phyloP scores from a whole-genome alignment of 1,140 invertebrate genomes.

The Drosophila baimaii region DNA sequence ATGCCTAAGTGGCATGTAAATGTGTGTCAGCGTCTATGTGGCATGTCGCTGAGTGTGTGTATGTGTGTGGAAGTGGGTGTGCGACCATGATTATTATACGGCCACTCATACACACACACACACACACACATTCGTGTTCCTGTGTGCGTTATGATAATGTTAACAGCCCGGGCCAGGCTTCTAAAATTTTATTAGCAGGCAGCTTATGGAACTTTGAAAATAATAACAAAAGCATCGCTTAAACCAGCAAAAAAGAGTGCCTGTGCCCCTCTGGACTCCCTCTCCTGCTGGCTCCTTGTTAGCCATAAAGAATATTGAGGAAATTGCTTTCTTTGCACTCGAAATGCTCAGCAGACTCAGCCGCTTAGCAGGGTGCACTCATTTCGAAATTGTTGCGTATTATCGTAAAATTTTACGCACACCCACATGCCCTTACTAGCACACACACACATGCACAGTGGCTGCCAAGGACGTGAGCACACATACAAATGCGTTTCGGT shows the following conservation, averaged over 20 bases:
- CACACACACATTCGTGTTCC: conserved; percentile 8
- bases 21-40: conserved; percentile 44
- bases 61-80: conserved; percentile 24
- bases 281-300: conserved; percentile 13
- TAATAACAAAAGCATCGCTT: conserved; percentile 71
- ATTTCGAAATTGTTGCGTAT: conserved; percentile 80
- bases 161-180: conserved; percentile 68
- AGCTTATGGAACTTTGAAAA: conserved; percentile 77
- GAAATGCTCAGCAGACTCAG: conserved; percentile 50
- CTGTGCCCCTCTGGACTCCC: not conserved
- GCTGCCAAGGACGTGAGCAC: conserved; percentile 56
- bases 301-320: conserved; percentile 76
- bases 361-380: conserved; percentile 64
- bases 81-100: conserved; percentile 69
- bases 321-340: conserved; percentile 81
- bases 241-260: conserved; percentile 34
- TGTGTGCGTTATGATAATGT: conserved; percentile 78
- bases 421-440: conserved; percentile 29
- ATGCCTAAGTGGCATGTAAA: conserved; percentile 75
- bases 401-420: conserved; percentile 79
- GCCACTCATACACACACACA: conserved; percentile 55
- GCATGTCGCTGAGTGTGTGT: not conserved
- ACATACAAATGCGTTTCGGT: conserved; percentile 55
- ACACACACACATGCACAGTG: conserved; percentile 8
- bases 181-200: conserved; percentile 79